Evolutionary conservation across 2,113 vertebrate species (phyloP), one percentile per base, ranked within the genome.

Genomic region (Dromas ardeola): DNA sequence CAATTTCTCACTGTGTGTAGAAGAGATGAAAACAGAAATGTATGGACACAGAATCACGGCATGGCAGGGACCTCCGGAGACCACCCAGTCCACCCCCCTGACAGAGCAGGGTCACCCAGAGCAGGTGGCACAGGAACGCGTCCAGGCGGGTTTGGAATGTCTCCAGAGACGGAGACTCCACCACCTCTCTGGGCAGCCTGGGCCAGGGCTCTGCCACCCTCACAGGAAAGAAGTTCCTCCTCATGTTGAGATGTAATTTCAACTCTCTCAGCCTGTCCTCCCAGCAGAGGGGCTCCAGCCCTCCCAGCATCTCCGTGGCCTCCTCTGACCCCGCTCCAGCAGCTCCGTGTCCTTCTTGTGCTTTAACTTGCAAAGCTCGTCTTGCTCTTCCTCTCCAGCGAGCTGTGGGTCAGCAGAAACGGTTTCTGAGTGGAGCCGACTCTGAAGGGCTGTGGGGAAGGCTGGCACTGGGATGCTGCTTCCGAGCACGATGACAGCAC

Each of bases 401-500:
- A 56, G 34, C 29, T 30, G 23, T 2, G 18, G 53, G 58, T 20
- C 16, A 78, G 15, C 23, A 79, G 55, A 26, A 14, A 45, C 0
- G 5, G 17, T 29, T 85, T 70, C 86, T 58, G 62, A 72, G 49
- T 1, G n/a, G 36, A 66, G 52, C 13, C 67, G 63, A 12, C 49
- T 53, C 34, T 17, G 73, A 43, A 81, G 62, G 16, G 27, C 71
- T 80, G 36, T 17, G 69, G 65, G 66, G 47, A 82, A 67, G 15
- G 43, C 9, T 49, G 38, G 17, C 38, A 21, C 10, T 20, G 59
- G 38, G 42, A 72, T 38, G 61, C 15, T 87, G 56, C 56, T 50
- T 69, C 18, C 19, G 1, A 49, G 50, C 21, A n/a, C 0, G 0
- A 27, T 2, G 9, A 52, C 18, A 36, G 58, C 42, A 67, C 38